phyloP scores from a whole-genome alignment of 2,797 vertebrate species.

The Synanceia verrucosa region DNA sequence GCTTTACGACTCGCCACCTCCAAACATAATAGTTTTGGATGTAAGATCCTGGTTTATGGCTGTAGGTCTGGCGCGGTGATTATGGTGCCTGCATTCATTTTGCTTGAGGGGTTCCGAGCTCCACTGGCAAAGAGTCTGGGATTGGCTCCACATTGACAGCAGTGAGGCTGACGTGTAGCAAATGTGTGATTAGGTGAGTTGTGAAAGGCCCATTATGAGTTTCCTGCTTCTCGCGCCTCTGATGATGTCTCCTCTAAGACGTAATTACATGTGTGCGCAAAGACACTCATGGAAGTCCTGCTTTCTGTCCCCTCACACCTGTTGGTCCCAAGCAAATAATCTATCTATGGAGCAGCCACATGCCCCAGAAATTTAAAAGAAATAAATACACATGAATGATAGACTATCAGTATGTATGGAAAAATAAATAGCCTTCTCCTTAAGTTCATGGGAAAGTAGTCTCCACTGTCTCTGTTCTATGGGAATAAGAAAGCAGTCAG shows the following conservation, averaged over 20 bases:
- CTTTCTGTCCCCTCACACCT: slow-evolving; percentile 67
- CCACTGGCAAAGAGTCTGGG: slow-evolving; percentile 29
- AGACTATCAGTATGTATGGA: slow-evolving; percentile 8
- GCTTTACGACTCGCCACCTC: slow-evolving; percentile 75
- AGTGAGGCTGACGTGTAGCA: slow-evolving; percentile 51
- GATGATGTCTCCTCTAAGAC: slow-evolving; percentile 65
- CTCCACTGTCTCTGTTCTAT: background rate
- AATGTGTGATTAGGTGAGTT: slow-evolving; percentile 61
- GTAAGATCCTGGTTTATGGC: slow-evolving; percentile 60
- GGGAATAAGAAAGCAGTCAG: slow-evolving; percentile 32
- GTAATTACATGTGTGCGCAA: slow-evolving; percentile 46
- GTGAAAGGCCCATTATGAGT: slow-evolving; percentile 70
- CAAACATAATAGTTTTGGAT: slow-evolving; percentile 61
- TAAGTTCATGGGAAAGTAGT: slow-evolving; percentile 58
- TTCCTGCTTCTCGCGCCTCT: slow-evolving; percentile 78
- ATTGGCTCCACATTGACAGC: slow-evolving; percentile 52
- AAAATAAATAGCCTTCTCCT: slow-evolving; percentile 34
- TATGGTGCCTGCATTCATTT: slow-evolving; percentile 64
- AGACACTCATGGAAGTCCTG: slow-evolving; percentile 21
- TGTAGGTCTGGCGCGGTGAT: slow-evolving; percentile 62
- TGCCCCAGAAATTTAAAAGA: slow-evolving; percentile 9
- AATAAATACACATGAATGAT: slow-evolving; percentile 12
- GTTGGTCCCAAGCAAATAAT: slow-evolving; percentile 50
- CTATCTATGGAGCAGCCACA: background rate
- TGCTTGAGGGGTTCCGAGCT: slow-evolving; percentile 33